phyloP scores from a whole-genome alignment of 1,140 invertebrate species.

The Oryctes rhinoceros region DNA sequence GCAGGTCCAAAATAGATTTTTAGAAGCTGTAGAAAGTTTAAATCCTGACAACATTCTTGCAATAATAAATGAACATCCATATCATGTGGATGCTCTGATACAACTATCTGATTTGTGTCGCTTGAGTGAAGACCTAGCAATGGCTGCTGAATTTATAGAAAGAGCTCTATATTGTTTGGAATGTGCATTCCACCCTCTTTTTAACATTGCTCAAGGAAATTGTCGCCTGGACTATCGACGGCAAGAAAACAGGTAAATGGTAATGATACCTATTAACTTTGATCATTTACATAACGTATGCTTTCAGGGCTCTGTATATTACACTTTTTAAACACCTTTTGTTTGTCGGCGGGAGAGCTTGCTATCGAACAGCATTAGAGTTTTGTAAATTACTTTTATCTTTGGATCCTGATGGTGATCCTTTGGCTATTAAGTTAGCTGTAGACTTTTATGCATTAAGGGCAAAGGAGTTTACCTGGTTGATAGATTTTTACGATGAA shows the following conservation, averaged over 20 bases:
- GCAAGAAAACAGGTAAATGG: conserved; percentile 78
- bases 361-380: conserved; percentile 83
- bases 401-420: conserved; percentile 85
- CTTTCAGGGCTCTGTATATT: conserved; percentile 79
- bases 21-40: conserved; percentile 79
- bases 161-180: conserved; percentile 80
- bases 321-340: conserved; percentile 86
- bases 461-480: conserved; percentile 84
- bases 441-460: conserved; percentile 90
- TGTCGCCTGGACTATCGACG: conserved; percentile 82
- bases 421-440: conserved; percentile 79
- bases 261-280: not conserved
- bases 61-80: conserved; percentile 79
- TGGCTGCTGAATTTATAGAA: conserved; percentile 82
- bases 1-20: conserved; percentile 76
- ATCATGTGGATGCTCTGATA: conserved; percentile 85
- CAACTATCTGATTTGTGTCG: conserved; percentile 85
- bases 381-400: conserved; percentile 79
- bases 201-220: conserved; percentile 78
- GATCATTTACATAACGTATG: not conserved
- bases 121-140: conserved; percentile 81
- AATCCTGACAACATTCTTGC: conserved; percentile 85
- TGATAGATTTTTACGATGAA: conserved; percentile 74
- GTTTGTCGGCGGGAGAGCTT: conserved; percentile 81
- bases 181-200: conserved; percentile 81